Percentiles rank a stretch among this genome's conserved stretches.
phyloP scores from a whole-genome alignment of 2,113 vertebrate genomes.

The Zosterops borbonicus region DNA sequence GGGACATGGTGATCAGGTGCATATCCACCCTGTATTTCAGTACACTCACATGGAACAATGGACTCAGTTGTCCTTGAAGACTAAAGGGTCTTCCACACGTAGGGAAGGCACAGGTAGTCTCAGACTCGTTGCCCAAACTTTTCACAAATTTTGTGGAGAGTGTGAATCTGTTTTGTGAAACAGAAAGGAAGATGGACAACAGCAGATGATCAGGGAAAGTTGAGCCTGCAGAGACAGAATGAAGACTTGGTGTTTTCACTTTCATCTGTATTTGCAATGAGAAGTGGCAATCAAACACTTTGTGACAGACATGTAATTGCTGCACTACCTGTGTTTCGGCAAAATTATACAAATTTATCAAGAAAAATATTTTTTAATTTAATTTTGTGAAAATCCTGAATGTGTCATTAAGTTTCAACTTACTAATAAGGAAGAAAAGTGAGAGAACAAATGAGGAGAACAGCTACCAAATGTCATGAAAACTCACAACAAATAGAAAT shows the following conservation, averaged over 20 bases:
- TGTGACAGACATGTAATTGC: background rate
- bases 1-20: background rate
- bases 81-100: background rate
- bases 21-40: background rate
- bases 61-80: background rate
- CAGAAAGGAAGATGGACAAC: background rate
- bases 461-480: background rate
- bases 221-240: accelerated
- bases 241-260: background rate
- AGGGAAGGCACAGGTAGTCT: background rate
- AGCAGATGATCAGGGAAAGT: background rate
- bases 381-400: background rate
- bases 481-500: background rate
- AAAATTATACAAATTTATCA: background rate
- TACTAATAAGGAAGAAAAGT: background rate
- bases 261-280: background rate
- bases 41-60: background rate
- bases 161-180: background rate
- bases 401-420: background rate
- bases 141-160: background rate
- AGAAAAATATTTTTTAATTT: background rate
- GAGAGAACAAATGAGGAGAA: background rate
- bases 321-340: background rate
- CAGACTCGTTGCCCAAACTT: background rate
- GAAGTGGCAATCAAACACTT: background rate